Evolutionary conservation across 2,888 invertebrate genomes (phyloP).

Genomic region (Pinctada fucata): DNA sequence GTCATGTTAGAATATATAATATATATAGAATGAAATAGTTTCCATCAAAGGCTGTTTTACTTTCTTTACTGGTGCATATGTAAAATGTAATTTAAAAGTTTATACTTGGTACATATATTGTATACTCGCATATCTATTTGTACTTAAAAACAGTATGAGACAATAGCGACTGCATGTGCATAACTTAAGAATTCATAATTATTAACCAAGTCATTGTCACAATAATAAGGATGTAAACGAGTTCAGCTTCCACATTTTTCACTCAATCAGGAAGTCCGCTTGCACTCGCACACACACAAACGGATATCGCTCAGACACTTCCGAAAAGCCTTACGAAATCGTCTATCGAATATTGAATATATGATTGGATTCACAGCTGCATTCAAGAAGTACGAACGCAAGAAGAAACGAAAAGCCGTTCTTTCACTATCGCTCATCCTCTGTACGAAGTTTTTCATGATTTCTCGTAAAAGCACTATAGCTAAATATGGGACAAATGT

Average conservation of each 20-base stretch:
- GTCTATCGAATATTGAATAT: conserved; percentile 54
- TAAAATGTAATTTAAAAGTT: too few relatives aligned
- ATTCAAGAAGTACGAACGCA: conserved; percentile 55
- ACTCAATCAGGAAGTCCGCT: neutral
- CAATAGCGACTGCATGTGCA: too few relatives aligned
- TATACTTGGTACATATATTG: too few relatives aligned
- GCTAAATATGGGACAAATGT: conserved; percentile 50
- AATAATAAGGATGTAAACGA: too few relatives aligned
- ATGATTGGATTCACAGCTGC: conserved; percentile 60
- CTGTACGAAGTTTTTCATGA: conserved; percentile 44
- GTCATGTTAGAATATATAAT: too few relatives aligned
- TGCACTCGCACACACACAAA: conserved; percentile 2
- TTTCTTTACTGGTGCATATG: too few relatives aligned
- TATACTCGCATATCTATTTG: too few relatives aligned
- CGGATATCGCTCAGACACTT: conserved; percentile 12
- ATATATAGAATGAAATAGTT: too few relatives aligned
- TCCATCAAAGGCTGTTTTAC: too few relatives aligned
- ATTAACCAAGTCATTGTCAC: too few relatives aligned
- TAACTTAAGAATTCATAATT: too few relatives aligned
- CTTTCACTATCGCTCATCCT: conserved; percentile 37
- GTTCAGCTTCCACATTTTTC: neutral
- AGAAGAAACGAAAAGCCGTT: conserved; percentile 51
- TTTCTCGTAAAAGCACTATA: conserved; percentile 40
- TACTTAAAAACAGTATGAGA: too few relatives aligned
- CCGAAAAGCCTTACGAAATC: conserved; percentile 43